Evolutionary conservation across 1,140 invertebrate species (phyloP).

Genomic region (Calycopis cecrops): DNA sequence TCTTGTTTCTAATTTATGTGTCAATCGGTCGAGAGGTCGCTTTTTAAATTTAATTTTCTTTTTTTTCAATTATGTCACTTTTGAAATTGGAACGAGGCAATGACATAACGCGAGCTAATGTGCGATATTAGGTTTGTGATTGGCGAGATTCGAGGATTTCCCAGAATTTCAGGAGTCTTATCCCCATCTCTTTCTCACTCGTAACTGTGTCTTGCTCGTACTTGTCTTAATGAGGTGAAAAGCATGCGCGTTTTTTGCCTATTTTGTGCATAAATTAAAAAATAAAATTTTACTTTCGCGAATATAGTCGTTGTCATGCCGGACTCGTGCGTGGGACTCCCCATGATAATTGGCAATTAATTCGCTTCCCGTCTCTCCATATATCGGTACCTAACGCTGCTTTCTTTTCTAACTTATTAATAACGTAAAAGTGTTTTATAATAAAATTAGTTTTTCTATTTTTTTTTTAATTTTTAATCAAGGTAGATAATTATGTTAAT

Average conservation of each 20-base stretch:
- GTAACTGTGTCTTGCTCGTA: slow-evolving; percentile 24
- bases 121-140: slow-evolving; percentile 16
- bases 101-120: slow-evolving; percentile 25
- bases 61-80: slow-evolving; percentile 13
- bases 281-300: no score
- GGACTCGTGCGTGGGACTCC: no score
- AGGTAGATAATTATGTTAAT: no score
- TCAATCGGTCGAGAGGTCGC: slow-evolving; percentile 14
- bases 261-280: neutral
- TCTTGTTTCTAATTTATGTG: slow-evolving; percentile 14
- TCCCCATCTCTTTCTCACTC: slow-evolving; percentile 21
- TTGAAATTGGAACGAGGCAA: slow-evolving; percentile 10
- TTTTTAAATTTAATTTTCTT: slow-evolving; percentile 8
- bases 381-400: no score
- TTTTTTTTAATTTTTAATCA: no score
- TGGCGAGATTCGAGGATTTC: slow-evolving; percentile 21
- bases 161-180: slow-evolving; percentile 26
- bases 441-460: no score
- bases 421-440: no score
- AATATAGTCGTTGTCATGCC: no score
- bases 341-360: no score
- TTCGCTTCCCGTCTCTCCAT: no score
- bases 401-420: no score
- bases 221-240: slow-evolving; percentile 38
- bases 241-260: slow-evolving; percentile 32